A percentile compares a stretch with the other conserved stretches of the same genome.
Evolutionary conservation across 1,140 invertebrate species (phyloP).

Genomic region (Aphaenogaster floridana): DNA sequence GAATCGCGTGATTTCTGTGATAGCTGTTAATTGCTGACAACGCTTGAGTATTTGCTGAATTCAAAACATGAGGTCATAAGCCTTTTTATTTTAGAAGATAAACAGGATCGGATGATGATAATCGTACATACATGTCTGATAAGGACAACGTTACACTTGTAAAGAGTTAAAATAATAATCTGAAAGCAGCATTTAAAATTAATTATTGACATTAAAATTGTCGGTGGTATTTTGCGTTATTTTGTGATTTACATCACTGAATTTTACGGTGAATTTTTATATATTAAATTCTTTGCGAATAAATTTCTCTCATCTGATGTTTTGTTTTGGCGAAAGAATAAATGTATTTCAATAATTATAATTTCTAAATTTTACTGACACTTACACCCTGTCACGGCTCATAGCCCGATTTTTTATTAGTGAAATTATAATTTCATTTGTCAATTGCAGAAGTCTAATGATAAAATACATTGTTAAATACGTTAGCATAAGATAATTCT

Average conservation of each 20-base stretch:
- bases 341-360: background rate
- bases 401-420: too few species aligned
- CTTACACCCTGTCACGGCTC: too few species aligned
- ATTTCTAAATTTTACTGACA: too few species aligned
- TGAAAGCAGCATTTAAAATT: background rate
- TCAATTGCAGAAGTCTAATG: background rate
- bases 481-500: background rate
- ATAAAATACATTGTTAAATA: background rate
- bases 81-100: background rate
- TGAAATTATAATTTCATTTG: background rate
- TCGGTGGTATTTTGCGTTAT: background rate
- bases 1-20: background rate
- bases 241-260: background rate
- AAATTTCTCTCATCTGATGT: background rate
- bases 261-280: background rate
- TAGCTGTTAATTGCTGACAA: background rate
- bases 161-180: background rate
- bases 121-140: background rate
- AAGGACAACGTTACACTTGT: background rate
- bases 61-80: background rate
- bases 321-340: background rate
- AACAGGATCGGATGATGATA: constrained; percentile 29
- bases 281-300: background rate
- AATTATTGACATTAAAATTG: background rate
- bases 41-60: background rate